phyloP scores from a whole-genome alignment of 2,797 vertebrate genomes.

The Ptychadena robeensis region DNA sequence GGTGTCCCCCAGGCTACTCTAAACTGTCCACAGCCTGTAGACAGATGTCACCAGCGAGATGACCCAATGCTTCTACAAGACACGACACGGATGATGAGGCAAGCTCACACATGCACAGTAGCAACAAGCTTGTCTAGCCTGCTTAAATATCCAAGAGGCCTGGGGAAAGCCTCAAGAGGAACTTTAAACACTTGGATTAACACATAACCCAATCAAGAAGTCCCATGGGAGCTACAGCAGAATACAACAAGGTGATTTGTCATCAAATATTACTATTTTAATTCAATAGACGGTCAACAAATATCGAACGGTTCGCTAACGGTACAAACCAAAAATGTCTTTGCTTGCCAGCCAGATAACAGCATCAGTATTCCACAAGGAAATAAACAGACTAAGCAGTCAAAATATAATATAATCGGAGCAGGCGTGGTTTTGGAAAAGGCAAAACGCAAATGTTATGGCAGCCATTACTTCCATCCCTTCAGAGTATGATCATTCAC shows the following conservation, averaged over 20 bases:
- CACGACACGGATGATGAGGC: background rate
- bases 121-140: background rate
- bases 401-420: too few relatives aligned
- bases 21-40: background rate
- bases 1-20: background rate
- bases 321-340: background rate
- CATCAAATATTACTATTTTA: background rate
- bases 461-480: too few relatives aligned
- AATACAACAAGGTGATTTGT: background rate
- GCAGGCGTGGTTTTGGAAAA: too few relatives aligned
- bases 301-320: background rate
- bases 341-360: background rate
- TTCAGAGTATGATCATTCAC: too few relatives aligned
- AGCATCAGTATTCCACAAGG: background rate
- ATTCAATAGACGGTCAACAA: background rate
- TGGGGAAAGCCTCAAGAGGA: background rate
- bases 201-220: background rate
- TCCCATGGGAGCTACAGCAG: background rate
- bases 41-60: background rate
- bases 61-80: background rate
- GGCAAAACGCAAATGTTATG: too few relatives aligned
- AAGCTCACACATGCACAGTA: constrained; percentile 2
- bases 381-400: too few relatives aligned
- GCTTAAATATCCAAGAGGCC: background rate
- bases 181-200: background rate